These are phyloP conservation scores for Apamea sordens DNA, from an alignment of 2,888 invertebrate species.

Conservation along the genomic window DNA sequence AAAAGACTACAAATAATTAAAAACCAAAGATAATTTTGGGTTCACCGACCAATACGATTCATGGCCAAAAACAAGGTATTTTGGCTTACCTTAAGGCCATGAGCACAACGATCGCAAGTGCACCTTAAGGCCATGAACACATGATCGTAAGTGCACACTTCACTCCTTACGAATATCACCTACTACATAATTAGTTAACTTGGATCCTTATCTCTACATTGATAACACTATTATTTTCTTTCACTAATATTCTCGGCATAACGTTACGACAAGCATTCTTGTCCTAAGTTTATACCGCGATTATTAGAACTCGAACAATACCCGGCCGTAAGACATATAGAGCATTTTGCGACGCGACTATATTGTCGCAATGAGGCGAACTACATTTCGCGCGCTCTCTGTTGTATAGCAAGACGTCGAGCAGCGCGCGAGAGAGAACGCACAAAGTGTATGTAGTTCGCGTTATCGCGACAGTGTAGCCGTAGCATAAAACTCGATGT, in stretches of 20 bases:
- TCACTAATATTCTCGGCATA: slow-evolving; percentile 2
- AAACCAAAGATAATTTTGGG: slow-evolving; percentile 35
- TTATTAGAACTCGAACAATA: not conserved
- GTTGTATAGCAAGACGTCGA: not conserved
- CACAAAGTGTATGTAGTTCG: no score
- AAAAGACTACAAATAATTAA: slow-evolving; percentile 21
- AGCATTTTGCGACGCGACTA: not conserved
- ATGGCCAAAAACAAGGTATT: not conserved
- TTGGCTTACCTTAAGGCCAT: not conserved
- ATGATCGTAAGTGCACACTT: slow-evolving; percentile 26
- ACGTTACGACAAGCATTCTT: not conserved
- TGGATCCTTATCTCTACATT: slow-evolving; percentile 26
- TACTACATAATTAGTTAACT: slow-evolving; percentile 32
- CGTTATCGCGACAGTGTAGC: not conserved
- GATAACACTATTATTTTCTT: not conserved
- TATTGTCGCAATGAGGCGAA: not conserved
- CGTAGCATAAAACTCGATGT: not conserved
- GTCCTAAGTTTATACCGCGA: not conserved
- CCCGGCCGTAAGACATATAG: not conserved
- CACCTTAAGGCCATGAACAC: slow-evolving; percentile 1
- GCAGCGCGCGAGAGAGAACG: no score
- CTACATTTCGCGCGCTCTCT: not conserved
- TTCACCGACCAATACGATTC: not conserved
- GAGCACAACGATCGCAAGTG: slow-evolving; percentile 13
- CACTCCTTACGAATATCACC: slow-evolving; percentile 22